Base-by-base conservation (phyloP, 1,140 invertebrate genomes). In the Sitophilus oryzae region DNA sequence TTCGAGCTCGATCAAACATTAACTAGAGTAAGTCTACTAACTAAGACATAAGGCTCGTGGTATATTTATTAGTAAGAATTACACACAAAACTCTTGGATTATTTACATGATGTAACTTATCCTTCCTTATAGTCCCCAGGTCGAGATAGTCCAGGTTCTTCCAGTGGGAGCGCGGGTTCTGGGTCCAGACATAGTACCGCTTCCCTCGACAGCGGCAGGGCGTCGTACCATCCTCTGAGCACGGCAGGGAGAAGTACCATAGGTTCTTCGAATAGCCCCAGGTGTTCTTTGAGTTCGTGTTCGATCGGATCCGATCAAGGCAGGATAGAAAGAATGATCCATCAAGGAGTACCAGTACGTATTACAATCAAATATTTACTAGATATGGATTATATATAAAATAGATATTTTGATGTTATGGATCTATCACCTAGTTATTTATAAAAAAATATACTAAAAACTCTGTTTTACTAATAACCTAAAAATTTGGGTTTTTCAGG, bases 171-270 rank as follows among this genome's bases (percentile, higher is more conserved):
- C 6, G 80, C 82, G 0, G 81, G 82, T 4, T 83, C 81, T 0
- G 85, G 87, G 25, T 87, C 84, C 15, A 79, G 89, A n/a, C 88
- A 91, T 69, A 93, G 90, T 55, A 93, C 91, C 0, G 91, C 92
- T 34, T 94, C 91, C 50, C 75, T 94, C 64, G 93, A 97, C 74
- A 93, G 88, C 63, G 93, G 93, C 3, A 77, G 93, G 58, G 93
- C 92, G 4, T 93, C 91, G 79, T 80, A 79, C 73, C 77, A 64
- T 66, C 74, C 66, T 34, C 68, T 76, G 48, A 76, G 76, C 40
- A 69, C 66, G n/a, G 65, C 68, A 8, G 69, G 69, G 15, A 57
- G 69, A 15, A 71, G 69, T 52, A 71, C 70, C 9, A 69, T 71
- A 30, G 66, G 70, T 14, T 69, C 68, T 8, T 70, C 70, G 11